Evolutionary conservation across 2,113 vertebrate genomes (phyloP).

Genomic region (Synodontis membranacea): DNA sequence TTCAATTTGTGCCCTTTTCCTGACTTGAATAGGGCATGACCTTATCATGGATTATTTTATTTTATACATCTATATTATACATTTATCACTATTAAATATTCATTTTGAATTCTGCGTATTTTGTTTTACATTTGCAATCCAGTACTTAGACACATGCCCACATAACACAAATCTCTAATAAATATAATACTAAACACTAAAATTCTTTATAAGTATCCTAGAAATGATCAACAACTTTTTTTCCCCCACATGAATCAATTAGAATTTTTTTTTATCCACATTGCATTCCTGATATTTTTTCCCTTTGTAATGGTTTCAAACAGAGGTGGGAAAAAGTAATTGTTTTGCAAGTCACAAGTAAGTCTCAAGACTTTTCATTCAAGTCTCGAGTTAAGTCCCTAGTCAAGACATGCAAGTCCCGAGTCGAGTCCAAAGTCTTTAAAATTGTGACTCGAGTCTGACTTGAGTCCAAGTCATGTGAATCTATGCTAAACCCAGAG

Average conservation of each 20-base stretch:
- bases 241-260: neutral
- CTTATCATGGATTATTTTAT: neutral
- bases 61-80: no score
- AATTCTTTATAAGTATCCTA: neutral
- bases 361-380: no score
- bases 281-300: neutral
- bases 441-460: no score
- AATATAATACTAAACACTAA: neutral
- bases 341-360: no score
- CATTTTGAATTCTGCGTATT: neutral
- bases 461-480: no score
- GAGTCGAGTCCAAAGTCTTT: no score
- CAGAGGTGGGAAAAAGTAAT: no score
- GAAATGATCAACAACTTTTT: neutral
- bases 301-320: neutral
- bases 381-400: no score
- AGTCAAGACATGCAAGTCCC: no score
- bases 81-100: no score
- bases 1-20: neutral
- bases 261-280: neutral
- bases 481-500: no score
- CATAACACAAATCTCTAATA: neutral
- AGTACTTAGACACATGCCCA: neutral
- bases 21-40: no score
- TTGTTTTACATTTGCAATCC: neutral